phyloP scores from a whole-genome alignment of 1,140 invertebrate species.

The Sinonovacula constricta region DNA sequence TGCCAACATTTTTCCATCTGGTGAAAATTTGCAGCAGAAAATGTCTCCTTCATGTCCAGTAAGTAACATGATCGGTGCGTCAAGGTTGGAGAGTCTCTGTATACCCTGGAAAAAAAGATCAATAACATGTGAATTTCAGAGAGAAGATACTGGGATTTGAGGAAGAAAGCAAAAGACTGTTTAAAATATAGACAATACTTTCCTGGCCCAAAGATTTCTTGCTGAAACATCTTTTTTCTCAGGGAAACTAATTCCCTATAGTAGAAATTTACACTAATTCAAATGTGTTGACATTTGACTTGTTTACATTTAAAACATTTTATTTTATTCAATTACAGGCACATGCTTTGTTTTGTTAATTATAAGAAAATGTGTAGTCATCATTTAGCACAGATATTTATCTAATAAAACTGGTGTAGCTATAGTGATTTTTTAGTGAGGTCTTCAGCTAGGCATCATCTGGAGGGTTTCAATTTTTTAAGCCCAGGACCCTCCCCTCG shows the following conservation, averaged over 20 bases:
- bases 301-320: no score
- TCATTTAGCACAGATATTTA: no score
- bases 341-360: no score
- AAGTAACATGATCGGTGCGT: conserved; percentile 97
- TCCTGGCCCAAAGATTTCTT: no score
- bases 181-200: not conserved
- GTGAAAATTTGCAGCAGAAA: conserved; percentile 95
- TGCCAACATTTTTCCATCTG: conserved; percentile 95
- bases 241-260: not conserved
- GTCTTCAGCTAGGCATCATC: no score
- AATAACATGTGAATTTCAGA: not conserved
- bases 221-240: not conserved
- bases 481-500: no score
- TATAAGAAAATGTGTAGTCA: no score
- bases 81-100: conserved; percentile 91
- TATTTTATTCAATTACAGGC: no score
- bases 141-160: not conserved
- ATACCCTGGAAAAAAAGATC: conserved; percentile 80
- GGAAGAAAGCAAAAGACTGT: not conserved
- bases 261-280: not conserved
- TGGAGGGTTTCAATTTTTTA: no score
- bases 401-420: no score
- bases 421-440: no score
- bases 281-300: no score
- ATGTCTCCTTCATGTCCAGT: conserved; percentile 99